Conservation (phyloP, 1,140 invertebrate genomes). For the Drosophila kikkawai region DNA sequence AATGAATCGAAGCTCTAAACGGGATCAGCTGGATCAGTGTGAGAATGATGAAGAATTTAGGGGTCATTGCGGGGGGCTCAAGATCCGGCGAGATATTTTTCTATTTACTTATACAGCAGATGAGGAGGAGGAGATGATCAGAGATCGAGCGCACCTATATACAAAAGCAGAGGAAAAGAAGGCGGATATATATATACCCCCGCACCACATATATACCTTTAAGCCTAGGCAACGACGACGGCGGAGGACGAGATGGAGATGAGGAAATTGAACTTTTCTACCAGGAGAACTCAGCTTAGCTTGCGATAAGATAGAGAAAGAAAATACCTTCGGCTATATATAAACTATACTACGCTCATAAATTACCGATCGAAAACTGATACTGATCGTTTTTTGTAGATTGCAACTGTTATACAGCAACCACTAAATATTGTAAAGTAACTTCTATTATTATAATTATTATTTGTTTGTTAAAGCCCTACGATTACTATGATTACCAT, state of each 20-base stretch:
- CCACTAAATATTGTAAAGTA: constrained; percentile 54
- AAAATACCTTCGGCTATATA: constrained; percentile 45
- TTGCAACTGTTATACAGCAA: constrained; percentile 70
- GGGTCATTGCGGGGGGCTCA: constrained; percentile 43
- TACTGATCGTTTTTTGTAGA: constrained; percentile 67
- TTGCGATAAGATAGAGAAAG: constrained; percentile 45
- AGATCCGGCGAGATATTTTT: constrained; percentile 58
- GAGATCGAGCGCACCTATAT: constrained; percentile 44
- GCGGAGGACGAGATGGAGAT: constrained; percentile 12
- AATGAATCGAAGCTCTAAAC: constrained; percentile 81
- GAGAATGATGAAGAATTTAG: constrained; percentile 54
- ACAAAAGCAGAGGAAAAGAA: constrained; percentile 17
- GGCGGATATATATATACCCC: constrained; percentile 20
- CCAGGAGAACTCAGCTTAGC: constrained; percentile 47
- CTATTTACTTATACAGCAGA: constrained; percentile 61
- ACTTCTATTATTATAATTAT: constrained; percentile 39
- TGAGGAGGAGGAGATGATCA: constrained; percentile 19
- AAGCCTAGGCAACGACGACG: constrained; percentile 32
- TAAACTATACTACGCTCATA: constrained; percentile 44
- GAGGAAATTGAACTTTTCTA: constrained; percentile 33
- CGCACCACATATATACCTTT: constrained; percentile 30
- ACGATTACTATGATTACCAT: constrained; percentile 49
- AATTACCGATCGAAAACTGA: constrained; percentile 52
- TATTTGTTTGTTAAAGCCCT: constrained; percentile 48
- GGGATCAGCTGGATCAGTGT: constrained; percentile 11